Evolutionary conservation across 2,113 vertebrate species (phyloP).

Genomic region (Budorcas taxicolor): DNA sequence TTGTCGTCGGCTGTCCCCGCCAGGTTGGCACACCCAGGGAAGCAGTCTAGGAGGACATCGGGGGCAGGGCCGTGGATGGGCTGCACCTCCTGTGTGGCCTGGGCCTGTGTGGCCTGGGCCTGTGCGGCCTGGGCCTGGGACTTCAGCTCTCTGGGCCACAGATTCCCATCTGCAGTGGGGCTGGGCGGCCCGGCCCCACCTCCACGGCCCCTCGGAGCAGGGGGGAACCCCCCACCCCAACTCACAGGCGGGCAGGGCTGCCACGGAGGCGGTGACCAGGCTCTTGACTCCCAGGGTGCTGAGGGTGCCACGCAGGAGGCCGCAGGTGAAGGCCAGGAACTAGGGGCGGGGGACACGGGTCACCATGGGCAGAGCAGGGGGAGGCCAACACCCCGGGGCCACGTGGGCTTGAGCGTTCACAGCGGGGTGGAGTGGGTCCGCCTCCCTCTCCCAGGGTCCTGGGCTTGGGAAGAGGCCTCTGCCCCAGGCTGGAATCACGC

Average conservation of each 20-base stretch:
- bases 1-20: accelerated
- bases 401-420: accelerated
- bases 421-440: neutral
- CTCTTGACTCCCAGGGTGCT: constrained; percentile 86
- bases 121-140: neutral
- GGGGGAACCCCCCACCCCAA: neutral
- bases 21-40: neutral
- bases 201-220: neutral
- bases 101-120: neutral
- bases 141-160: neutral
- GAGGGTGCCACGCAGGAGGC: constrained; percentile 85
- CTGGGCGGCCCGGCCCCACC: neutral
- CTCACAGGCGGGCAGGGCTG: constrained; percentile 88
- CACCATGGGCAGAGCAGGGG: neutral
- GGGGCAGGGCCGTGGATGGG: too few species aligned
- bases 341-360: constrained; percentile 40
- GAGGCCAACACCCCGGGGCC: neutral
- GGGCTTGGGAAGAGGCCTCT: neutral
- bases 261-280: constrained; percentile 86
- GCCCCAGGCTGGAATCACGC: neutral
- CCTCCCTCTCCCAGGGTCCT: neutral
- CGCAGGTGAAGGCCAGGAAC: constrained; percentile 90
- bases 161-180: neutral
- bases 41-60: neutral
- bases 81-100: neutral